Evolutionary conservation across 1,140 invertebrate species (phyloP).

Genomic region (Camponotus vicinus): DNA sequence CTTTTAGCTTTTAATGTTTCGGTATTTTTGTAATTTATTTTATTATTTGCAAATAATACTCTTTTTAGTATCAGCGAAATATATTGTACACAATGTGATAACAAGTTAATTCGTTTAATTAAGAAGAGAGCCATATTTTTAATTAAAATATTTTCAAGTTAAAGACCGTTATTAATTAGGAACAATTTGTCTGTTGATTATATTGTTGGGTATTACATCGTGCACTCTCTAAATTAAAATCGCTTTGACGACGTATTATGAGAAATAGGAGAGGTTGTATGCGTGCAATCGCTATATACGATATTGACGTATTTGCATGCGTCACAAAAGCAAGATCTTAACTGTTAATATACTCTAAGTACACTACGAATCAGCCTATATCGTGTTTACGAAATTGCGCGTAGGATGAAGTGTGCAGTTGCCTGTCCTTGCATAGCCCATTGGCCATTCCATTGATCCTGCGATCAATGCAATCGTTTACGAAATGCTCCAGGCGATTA

Average conservation of each 20-base stretch:
- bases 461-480: background rate
- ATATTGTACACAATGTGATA: background rate
- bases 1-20: background rate
- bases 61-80: background rate
- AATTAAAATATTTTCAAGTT: background rate
- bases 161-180: background rate
- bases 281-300: background rate
- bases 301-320: constrained; percentile 4
- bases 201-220: constrained; percentile 14
- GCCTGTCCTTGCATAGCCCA: constrained; percentile 4
- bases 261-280: constrained; percentile 5
- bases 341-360: constrained; percentile 6
- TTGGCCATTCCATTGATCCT: constrained; percentile 25
- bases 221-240: background rate
- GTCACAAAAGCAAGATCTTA: constrained; percentile 17
- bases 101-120: background rate
- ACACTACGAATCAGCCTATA: background rate
- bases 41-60: background rate
- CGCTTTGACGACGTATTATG: constrained; percentile 17
- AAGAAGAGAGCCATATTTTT: background rate
- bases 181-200: background rate
- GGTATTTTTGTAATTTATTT: background rate
- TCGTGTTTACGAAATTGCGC: constrained; percentile 34
- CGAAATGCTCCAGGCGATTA: background rate
- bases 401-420: constrained; percentile 6